A percentile compares a stretch with the other conserved stretches of the same genome.
Evolutionary conservation across 2,113 vertebrate genomes (phyloP).

Genomic region (Pseudorectes ferrugineus): DNA sequence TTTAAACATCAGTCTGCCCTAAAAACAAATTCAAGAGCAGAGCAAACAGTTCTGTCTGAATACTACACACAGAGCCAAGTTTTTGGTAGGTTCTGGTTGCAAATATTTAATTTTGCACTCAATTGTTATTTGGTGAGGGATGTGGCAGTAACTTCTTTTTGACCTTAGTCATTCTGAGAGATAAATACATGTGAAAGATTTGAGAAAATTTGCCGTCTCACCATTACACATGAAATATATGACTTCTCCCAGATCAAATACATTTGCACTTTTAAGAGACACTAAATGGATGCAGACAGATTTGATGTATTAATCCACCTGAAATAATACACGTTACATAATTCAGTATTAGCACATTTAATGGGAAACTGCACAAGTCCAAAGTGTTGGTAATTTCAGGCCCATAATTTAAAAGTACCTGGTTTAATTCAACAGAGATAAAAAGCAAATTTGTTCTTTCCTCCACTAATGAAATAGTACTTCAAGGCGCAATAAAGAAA

Average conservation of each 20-base stretch:
- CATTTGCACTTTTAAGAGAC: slow-evolving; percentile 32
- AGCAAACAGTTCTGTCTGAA: neutral
- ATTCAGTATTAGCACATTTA: slow-evolving; percentile 67
- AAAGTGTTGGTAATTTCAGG: slow-evolving; percentile 62
- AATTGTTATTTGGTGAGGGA: slow-evolving; percentile 7
- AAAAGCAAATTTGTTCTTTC: slow-evolving; percentile 64
- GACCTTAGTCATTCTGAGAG: slow-evolving; percentile 40
- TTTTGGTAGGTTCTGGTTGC: neutral
- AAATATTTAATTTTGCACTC: slow-evolving; percentile 34
- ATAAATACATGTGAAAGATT: slow-evolving; percentile 20
- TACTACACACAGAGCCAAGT: neutral
- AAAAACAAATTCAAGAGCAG: neutral
- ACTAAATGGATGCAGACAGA: slow-evolving; percentile 34
- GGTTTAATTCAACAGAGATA: slow-evolving; percentile 63
- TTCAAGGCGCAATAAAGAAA: slow-evolving; percentile 18
- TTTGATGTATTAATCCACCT: slow-evolving; percentile 66
- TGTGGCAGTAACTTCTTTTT: slow-evolving; percentile 12
- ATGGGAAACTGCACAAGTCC: slow-evolving; percentile 47
- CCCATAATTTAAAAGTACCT: slow-evolving; percentile 60
- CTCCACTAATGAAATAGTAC: slow-evolving; percentile 43
- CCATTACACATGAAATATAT: neutral
- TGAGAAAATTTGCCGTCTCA: slow-evolving; percentile 41
- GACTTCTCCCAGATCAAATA: slow-evolving; percentile 43
- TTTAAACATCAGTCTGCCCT: neutral
- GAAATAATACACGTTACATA: slow-evolving; percentile 38